These are phyloP conservation scores for Rhagoletis pomonella DNA, from an alignment of 1,140 invertebrate species.

Conservation along the genomic window DNA sequence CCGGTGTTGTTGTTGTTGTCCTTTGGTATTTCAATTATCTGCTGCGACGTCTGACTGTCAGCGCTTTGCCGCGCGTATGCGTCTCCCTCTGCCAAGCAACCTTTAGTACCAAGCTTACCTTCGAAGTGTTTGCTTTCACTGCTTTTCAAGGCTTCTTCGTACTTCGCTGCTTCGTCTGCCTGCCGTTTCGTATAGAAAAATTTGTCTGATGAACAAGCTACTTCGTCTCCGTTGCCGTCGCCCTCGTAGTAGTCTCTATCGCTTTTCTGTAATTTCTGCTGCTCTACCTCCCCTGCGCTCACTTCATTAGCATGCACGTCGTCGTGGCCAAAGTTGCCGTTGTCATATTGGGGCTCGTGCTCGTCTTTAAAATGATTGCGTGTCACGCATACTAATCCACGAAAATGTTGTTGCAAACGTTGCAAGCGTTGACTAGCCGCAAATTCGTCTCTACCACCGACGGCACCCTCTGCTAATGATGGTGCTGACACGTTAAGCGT, in stretches of 20 bases:
- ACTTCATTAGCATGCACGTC: conserved; percentile 11
- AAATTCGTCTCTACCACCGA: conserved; percentile 63
- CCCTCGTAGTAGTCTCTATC: neutral
- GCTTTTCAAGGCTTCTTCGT: conserved; percentile 33
- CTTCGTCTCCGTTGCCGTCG: neutral
- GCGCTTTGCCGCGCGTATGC: neutral
- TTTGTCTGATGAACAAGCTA: neutral
- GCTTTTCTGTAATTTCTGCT: neutral
- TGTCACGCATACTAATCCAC: conserved; percentile 65
- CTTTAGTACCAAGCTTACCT: conserved; percentile 3
- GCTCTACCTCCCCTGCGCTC: neutral
- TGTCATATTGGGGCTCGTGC: neutral
- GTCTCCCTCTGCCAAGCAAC: neutral
- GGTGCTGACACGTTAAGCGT: neutral
- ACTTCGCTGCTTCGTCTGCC: neutral
- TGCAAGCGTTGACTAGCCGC: conserved; percentile 70
- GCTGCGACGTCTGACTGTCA: neutral
- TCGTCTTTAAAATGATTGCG: conserved; percentile 28
- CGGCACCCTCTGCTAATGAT: neutral
- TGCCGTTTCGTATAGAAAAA: neutral
- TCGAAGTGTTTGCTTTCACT: conserved; percentile 16
- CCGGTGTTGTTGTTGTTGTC: neutral
- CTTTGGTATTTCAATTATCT: conserved; percentile 8
- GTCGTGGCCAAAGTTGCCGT: neutral
- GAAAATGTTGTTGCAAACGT: conserved; percentile 67